A percentile compares a stretch with the other conserved stretches of the same genome.
These are phyloP conservation scores for Sminthurinus aureus DNA, from an alignment of 2,888 invertebrate species.

Conservation along the genomic window DNA sequence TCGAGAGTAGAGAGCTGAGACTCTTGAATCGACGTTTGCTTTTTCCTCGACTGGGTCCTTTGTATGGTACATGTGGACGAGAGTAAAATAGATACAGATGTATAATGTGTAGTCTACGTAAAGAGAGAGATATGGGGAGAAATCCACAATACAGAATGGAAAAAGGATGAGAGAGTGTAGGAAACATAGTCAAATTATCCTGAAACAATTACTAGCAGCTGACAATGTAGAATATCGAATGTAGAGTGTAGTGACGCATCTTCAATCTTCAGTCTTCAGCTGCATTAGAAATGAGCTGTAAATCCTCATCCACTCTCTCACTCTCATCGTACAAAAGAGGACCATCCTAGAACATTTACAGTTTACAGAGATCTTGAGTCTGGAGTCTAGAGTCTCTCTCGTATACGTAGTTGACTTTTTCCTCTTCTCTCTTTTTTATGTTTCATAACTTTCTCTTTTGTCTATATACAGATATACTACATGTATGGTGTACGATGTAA, in stretches of 20 bases:
- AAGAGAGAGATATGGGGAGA: too few relatives aligned
- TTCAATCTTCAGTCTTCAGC: too few relatives aligned
- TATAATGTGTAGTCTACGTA: background rate
- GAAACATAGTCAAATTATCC: slow-evolving; percentile 13
- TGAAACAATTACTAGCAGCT: slow-evolving; percentile 27
- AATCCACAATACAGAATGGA: too few relatives aligned
- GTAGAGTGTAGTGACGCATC: slow-evolving; percentile 5
- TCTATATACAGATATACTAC: too few relatives aligned
- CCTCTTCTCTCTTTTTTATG: too few relatives aligned
- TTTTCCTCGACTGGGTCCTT: slow-evolving; percentile 27
- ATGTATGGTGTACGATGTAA: too few relatives aligned
- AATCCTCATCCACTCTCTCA: slow-evolving; percentile 15
- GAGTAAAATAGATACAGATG: background rate
- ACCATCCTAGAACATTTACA: slow-evolving; percentile 36
- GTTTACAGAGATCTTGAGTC: background rate
- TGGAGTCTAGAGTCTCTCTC: too few relatives aligned
- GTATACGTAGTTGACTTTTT: slow-evolving; percentile 30
- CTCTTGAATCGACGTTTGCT: slow-evolving; percentile 8
- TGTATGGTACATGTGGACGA: slow-evolving; percentile 2
- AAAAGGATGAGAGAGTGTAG: background rate
- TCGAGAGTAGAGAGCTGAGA: background rate
- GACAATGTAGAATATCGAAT: background rate
- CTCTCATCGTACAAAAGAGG: background rate
- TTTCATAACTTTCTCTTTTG: too few relatives aligned
- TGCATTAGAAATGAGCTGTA: slow-evolving; percentile 28